phyloP scores from a whole-genome alignment of 1,140 invertebrate species.

The Tyrophagus putrescentiae region DNA sequence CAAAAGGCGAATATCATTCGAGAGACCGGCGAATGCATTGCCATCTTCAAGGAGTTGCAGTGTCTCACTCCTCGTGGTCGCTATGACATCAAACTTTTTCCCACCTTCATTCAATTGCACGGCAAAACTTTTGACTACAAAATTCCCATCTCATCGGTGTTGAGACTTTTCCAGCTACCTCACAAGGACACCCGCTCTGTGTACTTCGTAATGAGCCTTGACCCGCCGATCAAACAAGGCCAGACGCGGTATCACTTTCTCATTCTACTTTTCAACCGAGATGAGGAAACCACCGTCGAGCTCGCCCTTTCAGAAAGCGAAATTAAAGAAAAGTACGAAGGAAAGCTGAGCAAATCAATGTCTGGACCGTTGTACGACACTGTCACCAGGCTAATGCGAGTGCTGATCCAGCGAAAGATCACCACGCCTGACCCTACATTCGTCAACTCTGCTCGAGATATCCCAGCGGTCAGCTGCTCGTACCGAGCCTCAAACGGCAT shows the following conservation, averaged over 20 bases:
- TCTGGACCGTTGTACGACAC: constrained; percentile 88
- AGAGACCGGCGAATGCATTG: constrained; percentile 91
- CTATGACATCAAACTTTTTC: constrained; percentile 98
- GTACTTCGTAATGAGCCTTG: constrained; percentile 92
- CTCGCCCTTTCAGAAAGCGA: constrained; percentile 81
- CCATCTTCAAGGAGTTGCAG: constrained; percentile 88
- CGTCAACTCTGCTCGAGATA: not conserved
- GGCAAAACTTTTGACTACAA: constrained; percentile 99
- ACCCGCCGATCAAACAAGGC: constrained; percentile 98
- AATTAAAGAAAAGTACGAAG: constrained; percentile 82
- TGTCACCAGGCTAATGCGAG: constrained; percentile 88
- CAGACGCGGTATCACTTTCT: constrained; percentile 90
- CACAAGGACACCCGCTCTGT: constrained; percentile 96
- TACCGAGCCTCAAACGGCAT: constrained; percentile 96
- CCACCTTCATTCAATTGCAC: constrained; percentile 92
- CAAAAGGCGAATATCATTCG: constrained; percentile 93
- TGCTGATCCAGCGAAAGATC: constrained; percentile 80
- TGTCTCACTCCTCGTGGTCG: constrained; percentile 97
- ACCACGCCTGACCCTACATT: constrained; percentile 60
- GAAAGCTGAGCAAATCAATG: constrained; percentile 76
- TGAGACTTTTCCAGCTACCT: constrained; percentile 82
- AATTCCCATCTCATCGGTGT: constrained; percentile 88
- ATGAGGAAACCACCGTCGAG: constrained; percentile 78
- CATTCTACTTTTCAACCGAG: constrained; percentile 77
- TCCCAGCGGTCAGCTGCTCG: constrained; percentile 77